Evolutionary conservation across 2,113 vertebrate genomes (phyloP), one percentile per base, ranked within the genome.

Genomic region (Pituophis catenifer): DNA sequence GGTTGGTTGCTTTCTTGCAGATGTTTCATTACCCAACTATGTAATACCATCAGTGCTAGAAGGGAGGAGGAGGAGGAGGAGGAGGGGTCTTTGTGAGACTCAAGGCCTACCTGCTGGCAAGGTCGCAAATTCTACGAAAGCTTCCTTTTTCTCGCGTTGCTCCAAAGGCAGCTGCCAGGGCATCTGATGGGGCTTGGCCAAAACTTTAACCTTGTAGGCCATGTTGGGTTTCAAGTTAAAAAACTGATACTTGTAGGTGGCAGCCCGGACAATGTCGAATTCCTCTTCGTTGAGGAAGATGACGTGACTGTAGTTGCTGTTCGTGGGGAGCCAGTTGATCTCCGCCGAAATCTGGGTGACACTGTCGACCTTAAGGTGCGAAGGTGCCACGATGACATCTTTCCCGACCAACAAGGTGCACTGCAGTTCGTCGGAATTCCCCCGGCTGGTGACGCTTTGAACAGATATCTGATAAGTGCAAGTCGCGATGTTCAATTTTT

Each of bases 161-260:
- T 99, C 99, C 95, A 99, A 95, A 0, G 98, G 98, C 93, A 99
- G 98, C 96, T 99, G 99, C 99, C 99, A 99, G 96, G 99, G 99
- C 98, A 99, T 97, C 98, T 99, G 99, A 97, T 99, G 99, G n/a
- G 99, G 99, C 94, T 98, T 98, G 48, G 99, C 99, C 96, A 98
- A 97, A 65, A 98, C 98, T 93, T 98, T 98, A 95, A 99, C 98
- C 97, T 98, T 99, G 97, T 99, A 99, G 96, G 98, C 98, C 94
- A 97, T 98, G 95, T 98, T 98, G 92, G 99, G 98, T 96, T 99
- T 98, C 97, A 99, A 97, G 97, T 99, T 99, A 95, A 98, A 98
- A 96, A 99, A 98, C 93, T 98, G 98, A 96, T 99, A 99, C 96
- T 98, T 98, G 96, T 99, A 99, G 94, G 98, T 97, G 26, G 98